Base-by-base conservation (phyloP, 2,888 invertebrate species). In the Vanessa cardui region DNA sequence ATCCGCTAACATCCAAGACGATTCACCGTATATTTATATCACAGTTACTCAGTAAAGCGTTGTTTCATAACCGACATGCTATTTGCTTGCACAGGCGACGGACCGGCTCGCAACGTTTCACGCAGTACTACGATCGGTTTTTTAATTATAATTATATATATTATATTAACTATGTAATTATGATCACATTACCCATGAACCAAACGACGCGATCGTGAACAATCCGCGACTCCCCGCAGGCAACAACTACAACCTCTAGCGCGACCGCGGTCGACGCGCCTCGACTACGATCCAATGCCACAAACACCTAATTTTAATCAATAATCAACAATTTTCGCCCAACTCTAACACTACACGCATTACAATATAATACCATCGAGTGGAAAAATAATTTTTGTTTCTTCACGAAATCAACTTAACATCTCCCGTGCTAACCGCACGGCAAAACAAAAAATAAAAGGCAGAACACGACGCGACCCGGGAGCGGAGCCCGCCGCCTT, bases 291-390 rank as follows among this genome's bases (percentile, higher is more conserved):
- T 85, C 89, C 87, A 86, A 88, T 87, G 88, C 87, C 90, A 86
- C 86, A 84, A 90, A 91, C 89, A 88, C 86, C 89, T 91, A 91
- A 89, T 88, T 88, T 90, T 91, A 89, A 88, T 90, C 92, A 92
- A 92, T 92, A 92, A 92, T 92, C 92, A 92, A 92, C 92, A 92
- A 92, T 90, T 88, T 89, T 87, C 90, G 89, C 88, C 88, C 90
- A 84, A 83, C 87, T 86, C 90, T 91, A 91, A 88, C 86, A 87
- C 89, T 90, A 91, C 90, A 86, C 88, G 88, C 88, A 84, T 87
- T 82, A 85, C 78, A 72, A 84, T 82, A 84, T 79, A 77, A 85
- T 89, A 90, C 88, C 87, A 87, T 89, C 89, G 84, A 92, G 91
- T 92, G 92, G 91, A 92, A 92, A 92, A 92, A 92, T 92, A 92